Percentiles rank a stretch among this genome's conserved stretches.
These are phyloP conservation scores for Caenorhabditis remanei DNA, from an alignment of 1,140 invertebrate genomes.

Conservation along the genomic window DNA sequence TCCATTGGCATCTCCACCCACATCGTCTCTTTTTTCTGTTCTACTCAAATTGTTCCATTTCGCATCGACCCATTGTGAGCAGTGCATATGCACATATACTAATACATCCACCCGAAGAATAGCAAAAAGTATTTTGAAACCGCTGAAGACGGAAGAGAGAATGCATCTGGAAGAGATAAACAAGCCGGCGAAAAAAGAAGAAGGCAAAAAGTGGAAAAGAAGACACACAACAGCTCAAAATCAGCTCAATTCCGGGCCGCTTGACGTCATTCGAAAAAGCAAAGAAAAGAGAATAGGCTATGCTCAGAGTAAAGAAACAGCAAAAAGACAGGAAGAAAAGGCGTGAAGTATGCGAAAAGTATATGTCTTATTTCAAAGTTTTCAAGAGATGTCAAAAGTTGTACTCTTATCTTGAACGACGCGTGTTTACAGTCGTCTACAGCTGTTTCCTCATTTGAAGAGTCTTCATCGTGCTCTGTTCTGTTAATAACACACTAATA, in stretches of 20 bases:
- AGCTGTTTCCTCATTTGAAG: too few species aligned
- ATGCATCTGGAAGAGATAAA: constrained; percentile 50
- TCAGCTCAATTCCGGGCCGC: constrained; percentile 46
- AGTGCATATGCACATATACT: background rate
- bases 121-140: constrained; percentile 28
- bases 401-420: too few species aligned
- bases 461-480: too few species aligned
- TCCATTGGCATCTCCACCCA: background rate
- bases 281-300: background rate
- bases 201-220: background rate
- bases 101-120: background rate
- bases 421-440: too few species aligned
- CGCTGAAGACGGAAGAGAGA: constrained; percentile 13
- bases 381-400: too few species aligned
- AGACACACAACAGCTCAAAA: constrained; percentile 41
- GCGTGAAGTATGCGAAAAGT: background rate
- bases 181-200: background rate
- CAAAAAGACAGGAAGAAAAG: background rate
- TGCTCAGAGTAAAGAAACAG: background rate
- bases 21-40: too few species aligned
- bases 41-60: background rate
- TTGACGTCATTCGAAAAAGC: constrained; percentile 7
- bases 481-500: too few species aligned
- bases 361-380: background rate
- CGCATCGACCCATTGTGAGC: constrained; percentile 1